Percentiles rank a stretch among this genome's conserved stretches.
Conservation (phyloP, 2,888 invertebrate genomes). For the Molorchus minor region DNA sequence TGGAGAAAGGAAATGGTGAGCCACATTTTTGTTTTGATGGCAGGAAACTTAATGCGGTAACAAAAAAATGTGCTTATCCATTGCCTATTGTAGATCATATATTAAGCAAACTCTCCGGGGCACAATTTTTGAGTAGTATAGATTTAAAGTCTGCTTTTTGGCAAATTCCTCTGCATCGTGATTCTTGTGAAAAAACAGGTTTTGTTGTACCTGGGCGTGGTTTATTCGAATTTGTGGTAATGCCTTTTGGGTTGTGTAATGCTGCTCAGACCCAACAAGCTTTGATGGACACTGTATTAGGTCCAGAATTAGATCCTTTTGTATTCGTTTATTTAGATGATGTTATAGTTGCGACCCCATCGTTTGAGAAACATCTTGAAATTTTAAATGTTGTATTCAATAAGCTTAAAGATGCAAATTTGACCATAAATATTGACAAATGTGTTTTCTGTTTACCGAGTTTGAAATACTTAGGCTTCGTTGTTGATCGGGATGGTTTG, state of each 20-base stretch:
- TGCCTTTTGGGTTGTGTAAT: no score
- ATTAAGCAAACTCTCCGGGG: not conserved
- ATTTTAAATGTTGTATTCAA: not conserved
- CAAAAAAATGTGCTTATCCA: constrained; percentile 16
- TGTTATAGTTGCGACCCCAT: not conserved
- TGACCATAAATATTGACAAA: no score
- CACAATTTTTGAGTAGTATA: not conserved
- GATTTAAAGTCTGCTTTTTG: constrained; percentile 4
- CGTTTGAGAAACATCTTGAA: constrained; percentile 1
- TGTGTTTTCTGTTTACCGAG: no score
- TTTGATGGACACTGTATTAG: not conserved
- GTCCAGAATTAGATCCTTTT: no score
- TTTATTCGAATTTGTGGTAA: no score
- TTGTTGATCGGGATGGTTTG: no score
- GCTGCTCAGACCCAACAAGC: not conserved
- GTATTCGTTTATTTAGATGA: constrained; percentile 9
- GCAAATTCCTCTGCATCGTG: not conserved
- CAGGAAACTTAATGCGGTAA: not conserved
- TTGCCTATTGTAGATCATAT: constrained; percentile 7
- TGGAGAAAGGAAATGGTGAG: constrained; percentile 9
- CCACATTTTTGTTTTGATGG: constrained; percentile 44
- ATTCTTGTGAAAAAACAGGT: not conserved
- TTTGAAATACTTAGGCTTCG: no score
- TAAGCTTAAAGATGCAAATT: no score
- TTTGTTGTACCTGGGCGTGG: no score